A percentile compares a stretch with the other conserved stretches of the same genome.
phyloP scores from a whole-genome alignment of 2,888 invertebrate genomes.

The Tetramorium bicarinatum region DNA sequence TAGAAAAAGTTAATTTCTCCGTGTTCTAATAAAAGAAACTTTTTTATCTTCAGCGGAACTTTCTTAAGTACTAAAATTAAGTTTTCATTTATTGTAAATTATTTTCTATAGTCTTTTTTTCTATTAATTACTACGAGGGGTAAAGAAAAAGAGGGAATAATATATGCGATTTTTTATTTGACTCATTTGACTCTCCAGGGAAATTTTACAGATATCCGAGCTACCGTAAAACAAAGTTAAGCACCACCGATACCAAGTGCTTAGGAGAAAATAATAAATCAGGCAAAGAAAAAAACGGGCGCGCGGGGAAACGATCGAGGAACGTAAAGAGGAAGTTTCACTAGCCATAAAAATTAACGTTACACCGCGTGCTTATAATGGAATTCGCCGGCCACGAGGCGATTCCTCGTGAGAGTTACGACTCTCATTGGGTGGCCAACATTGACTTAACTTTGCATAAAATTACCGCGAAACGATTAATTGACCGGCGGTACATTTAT shows the following conservation, averaged over 20 bases:
- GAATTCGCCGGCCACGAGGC: slow-evolving; percentile 44
- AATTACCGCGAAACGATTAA: slow-evolving; percentile 45
- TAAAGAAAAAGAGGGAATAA: not conserved
- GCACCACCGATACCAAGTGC: slow-evolving; percentile 24
- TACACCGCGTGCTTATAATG: slow-evolving; percentile 60
- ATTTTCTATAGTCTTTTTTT: not conserved
- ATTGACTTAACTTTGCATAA: slow-evolving; percentile 38
- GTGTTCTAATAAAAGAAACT: not conserved
- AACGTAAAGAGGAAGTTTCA: slow-evolving; percentile 39
- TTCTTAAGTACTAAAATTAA: not conserved
- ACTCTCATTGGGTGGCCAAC: slow-evolving; percentile 34
- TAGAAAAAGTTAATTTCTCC: not conserved
- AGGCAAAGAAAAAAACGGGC: not conserved
- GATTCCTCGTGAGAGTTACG: slow-evolving; percentile 44
- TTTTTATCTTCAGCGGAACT: not conserved
- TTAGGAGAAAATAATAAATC: slow-evolving; percentile 50
- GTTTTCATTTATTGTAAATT: not conserved
- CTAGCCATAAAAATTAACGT: slow-evolving; percentile 64
- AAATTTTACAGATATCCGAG: slow-evolving; percentile 35
- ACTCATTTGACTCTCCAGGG: not conserved
- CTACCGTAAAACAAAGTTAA: slow-evolving; percentile 38
- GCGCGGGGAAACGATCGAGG: slow-evolving; percentile 18
- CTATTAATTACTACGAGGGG: not conserved
- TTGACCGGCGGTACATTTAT: slow-evolving; percentile 6
- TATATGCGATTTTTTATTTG: not conserved